Evolutionary conservation across 2,888 invertebrate species (phyloP).

Genomic region (Arrhopalites spinosus): DNA sequence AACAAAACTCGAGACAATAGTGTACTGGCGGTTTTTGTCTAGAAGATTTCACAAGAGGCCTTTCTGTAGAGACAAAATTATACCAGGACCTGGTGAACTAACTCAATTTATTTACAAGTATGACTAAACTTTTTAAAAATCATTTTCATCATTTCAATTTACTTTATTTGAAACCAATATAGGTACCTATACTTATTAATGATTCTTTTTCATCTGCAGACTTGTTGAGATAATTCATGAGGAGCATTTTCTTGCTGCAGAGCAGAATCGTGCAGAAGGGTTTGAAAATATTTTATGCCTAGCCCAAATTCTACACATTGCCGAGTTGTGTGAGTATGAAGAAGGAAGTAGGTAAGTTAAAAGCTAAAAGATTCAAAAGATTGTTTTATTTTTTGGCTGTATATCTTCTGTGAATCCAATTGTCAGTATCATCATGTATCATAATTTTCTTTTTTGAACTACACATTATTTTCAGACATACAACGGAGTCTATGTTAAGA

Average conservation of each 20-base stretch:
- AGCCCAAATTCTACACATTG: constrained; percentile 26
- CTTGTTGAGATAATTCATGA: constrained; percentile 31
- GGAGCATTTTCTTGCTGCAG: constrained; percentile 20
- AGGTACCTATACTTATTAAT: not conserved
- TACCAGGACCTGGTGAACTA: constrained; percentile 19
- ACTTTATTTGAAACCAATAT: not conserved
- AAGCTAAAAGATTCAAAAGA: too few relatives aligned
- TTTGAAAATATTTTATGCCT: constrained; percentile 35
- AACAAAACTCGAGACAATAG: constrained; percentile 20
- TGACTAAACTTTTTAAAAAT: not conserved
- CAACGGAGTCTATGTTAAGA: constrained; percentile 16
- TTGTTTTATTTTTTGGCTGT: too few relatives aligned
- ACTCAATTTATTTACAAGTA: constrained; percentile 10
- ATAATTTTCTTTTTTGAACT: too few relatives aligned
- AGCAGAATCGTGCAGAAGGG: constrained; percentile 32
- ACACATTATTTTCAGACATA: too few relatives aligned
- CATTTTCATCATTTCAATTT: not conserved
- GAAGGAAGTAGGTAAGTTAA: constrained; percentile 34
- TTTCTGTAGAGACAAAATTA: constrained; percentile 18
- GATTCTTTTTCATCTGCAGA: constrained; percentile 1
- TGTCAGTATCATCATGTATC: too few relatives aligned
- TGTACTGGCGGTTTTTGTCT: constrained; percentile 38
- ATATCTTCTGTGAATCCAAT: too few relatives aligned
- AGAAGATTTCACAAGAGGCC: constrained; percentile 27
- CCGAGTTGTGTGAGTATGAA: constrained; percentile 28